Percentiles rank a stretch among this genome's conserved stretches.
These are phyloP conservation scores for Syngnathus acus DNA, from an alignment of 2,797 vertebrate genomes.

Conservation along the genomic window DNA sequence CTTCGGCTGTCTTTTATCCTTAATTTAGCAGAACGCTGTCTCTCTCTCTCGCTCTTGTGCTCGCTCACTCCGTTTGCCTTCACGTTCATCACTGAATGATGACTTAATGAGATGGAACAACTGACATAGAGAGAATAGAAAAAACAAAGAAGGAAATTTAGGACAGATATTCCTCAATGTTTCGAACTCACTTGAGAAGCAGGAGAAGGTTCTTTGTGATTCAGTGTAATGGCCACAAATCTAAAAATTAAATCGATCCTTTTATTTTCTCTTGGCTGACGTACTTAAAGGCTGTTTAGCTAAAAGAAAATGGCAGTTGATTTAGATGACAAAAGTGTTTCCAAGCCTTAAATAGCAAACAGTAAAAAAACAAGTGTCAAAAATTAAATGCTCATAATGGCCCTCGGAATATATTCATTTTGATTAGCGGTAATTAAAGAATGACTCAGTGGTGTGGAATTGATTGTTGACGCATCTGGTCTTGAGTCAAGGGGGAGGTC, in stretches of 20 bases:
- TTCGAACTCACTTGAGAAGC: conserved; percentile 16
- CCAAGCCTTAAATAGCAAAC: background rate
- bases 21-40: conserved; percentile 33
- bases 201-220: conserved; percentile 3
- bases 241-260: background rate
- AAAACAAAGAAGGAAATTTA: conserved; percentile 10
- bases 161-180: conserved; percentile 23
- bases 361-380: background rate
- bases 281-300: background rate
- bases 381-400: too few species aligned
- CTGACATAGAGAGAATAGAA: conserved; percentile 8
- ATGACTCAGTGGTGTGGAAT: too few species aligned
- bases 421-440: too few species aligned
- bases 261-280: background rate
- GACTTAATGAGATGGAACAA: conserved; percentile 30
- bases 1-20: conserved; percentile 41
- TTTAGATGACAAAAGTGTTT: background rate
- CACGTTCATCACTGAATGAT: conserved; percentile 25
- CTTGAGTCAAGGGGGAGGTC: too few species aligned
- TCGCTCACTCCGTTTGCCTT: conserved; percentile 8
- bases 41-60: conserved; percentile 5
- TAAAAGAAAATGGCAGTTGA: background rate
- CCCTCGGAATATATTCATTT: too few species aligned
- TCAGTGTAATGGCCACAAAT: background rate
- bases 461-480: too few species aligned